These are phyloP conservation scores for Tychaedon coryphoeus DNA, from an alignment of 2,113 vertebrate species.

Conservation along the genomic window DNA sequence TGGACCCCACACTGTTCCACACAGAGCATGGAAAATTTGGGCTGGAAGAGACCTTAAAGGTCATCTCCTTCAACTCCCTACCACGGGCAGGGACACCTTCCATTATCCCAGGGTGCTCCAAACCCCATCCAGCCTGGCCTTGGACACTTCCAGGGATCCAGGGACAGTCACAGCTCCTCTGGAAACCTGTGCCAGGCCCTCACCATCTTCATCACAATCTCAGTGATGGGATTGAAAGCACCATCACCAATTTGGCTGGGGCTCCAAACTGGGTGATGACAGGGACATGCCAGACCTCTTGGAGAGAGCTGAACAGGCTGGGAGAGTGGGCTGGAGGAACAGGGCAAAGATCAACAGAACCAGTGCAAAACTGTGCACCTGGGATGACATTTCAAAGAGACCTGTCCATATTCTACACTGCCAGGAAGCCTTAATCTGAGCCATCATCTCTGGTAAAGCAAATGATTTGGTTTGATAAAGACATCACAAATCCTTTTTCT, in stretches of 20 bases:
- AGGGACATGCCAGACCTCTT: not conserved
- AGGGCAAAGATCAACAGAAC: not conserved
- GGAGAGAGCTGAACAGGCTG: not conserved
- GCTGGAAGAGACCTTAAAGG: not conserved
- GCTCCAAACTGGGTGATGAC: not conserved
- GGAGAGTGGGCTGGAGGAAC: not conserved
- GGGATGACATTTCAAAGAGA: not conserved
- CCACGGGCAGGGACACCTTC: accelerated
- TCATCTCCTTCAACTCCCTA: not conserved
- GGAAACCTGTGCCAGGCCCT: accelerated
- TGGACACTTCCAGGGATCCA: not conserved
- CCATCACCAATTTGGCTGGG: not conserved
- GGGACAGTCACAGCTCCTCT: not conserved
- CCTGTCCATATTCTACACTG: not conserved
- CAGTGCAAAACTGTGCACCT: not conserved
- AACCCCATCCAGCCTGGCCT: accelerated
- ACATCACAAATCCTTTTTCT: not conserved
- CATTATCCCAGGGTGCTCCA: accelerated
- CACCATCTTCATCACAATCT: not conserved
- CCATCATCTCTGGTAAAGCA: not conserved
- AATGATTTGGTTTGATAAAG: not conserved
- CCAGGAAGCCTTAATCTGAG: not conserved
- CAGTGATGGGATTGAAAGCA: not conserved
- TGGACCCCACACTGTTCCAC: not conserved
- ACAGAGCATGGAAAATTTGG: not conserved